A percentile compares a stretch with the other conserved stretches of the same genome.
Conservation (phyloP, 2,888 invertebrate species). For the Tenthredo amoena region DNA sequence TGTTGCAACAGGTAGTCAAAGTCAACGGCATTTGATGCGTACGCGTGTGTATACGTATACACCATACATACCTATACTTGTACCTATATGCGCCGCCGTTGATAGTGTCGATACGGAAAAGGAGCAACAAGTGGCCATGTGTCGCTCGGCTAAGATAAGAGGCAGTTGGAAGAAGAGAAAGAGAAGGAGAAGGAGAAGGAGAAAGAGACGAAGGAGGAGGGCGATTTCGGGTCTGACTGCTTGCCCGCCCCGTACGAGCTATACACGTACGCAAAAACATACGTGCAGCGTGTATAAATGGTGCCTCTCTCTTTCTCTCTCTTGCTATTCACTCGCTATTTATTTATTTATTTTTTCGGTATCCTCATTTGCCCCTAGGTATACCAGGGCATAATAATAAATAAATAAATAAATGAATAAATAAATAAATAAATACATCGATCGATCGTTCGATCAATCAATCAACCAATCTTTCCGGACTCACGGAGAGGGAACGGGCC, state of each 20-base stretch:
- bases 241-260: slow-evolving; percentile 12
- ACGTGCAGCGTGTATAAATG: background rate
- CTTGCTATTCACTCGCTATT: no score
- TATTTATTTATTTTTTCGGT: no score
- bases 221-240: background rate
- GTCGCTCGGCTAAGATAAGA: background rate
- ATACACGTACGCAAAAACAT: background rate
- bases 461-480: background rate
- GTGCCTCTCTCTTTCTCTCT: no score
- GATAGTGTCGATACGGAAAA: background rate
- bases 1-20: no score
- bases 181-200: slow-evolving; percentile 54
- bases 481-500: background rate
- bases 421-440: no score
- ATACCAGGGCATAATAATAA: no score
- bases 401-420: no score
- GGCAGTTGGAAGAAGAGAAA: slow-evolving; percentile 44
- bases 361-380: no score
- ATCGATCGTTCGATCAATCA: no score
- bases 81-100: background rate
- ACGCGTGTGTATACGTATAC: no score
- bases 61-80: no score
- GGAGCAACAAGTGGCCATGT: background rate
- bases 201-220: slow-evolving; percentile 49
- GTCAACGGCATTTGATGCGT: no score